Evolutionary conservation across 2,888 invertebrate genomes (phyloP).

Genomic region (Nymphalis urticae): DNA sequence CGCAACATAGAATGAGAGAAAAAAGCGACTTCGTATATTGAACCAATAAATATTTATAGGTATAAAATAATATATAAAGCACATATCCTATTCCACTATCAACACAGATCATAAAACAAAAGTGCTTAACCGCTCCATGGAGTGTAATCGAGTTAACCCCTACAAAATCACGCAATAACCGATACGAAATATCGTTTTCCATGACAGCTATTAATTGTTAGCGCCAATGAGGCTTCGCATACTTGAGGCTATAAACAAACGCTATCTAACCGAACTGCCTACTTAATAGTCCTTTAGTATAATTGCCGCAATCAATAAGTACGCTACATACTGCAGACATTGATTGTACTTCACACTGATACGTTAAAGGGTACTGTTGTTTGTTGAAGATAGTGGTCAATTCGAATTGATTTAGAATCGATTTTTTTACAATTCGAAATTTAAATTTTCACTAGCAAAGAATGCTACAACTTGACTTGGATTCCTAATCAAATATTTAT

Average conservation of each 20-base stretch:
- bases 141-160: conserved; percentile 70
- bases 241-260: conserved; percentile 65
- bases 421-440: background rate
- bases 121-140: conserved; percentile 58
- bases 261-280: conserved; percentile 57
- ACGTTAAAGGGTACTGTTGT: conserved; percentile 22
- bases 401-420: background rate
- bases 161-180: conserved; percentile 62
- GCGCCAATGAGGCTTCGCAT: conserved; percentile 60
- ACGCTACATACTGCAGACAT: conserved; percentile 23
- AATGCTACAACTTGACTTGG: background rate
- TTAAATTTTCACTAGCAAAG: background rate
- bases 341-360: conserved; percentile 25
- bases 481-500: background rate
- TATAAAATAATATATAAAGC: background rate
- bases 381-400: conserved; percentile 13
- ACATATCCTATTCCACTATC: conserved; percentile 38
- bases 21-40: background rate
- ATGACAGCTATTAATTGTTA: conserved; percentile 62
- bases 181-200: conserved; percentile 68
- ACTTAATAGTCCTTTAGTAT: conserved; percentile 62
- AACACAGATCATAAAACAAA: conserved; percentile 48
- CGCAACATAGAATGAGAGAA: no score
- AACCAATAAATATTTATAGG: conserved; percentile 8
- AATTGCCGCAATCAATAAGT: conserved; percentile 59